These are phyloP conservation scores for Caenorhabditis angaria DNA, from an alignment of 2,888 invertebrate species.

Conservation along the genomic window DNA sequence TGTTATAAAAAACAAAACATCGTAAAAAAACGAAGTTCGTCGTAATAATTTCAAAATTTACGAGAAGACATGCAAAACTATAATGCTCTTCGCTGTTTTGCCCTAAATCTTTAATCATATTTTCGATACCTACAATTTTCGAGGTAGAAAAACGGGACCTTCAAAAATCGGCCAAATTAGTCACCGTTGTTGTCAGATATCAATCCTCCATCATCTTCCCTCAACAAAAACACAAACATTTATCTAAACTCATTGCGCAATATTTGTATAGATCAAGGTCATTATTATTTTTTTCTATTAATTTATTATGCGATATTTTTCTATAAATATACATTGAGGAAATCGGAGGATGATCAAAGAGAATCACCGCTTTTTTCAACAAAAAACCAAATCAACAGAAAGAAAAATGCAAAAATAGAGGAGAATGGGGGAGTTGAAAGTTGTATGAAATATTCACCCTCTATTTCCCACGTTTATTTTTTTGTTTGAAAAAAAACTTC, in stretches of 20 bases:
- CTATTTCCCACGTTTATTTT: background rate
- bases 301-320: constrained; percentile 1
- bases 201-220: background rate
- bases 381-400: too few species aligned
- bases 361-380: too few species aligned
- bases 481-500: background rate
- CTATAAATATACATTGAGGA: constrained; percentile 1
- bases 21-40: too few species aligned
- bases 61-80: too few species aligned
- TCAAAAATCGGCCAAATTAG: background rate
- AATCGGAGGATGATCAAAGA: background rate
- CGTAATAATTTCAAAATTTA: too few species aligned
- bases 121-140: too few species aligned
- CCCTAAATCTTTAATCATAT: too few species aligned
- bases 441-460: background rate
- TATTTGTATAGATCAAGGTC: constrained; percentile 2
- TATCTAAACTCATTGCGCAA: constrained; percentile 1
- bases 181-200: background rate
- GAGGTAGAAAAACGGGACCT: too few species aligned
- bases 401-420: background rate
- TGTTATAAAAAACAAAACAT: too few species aligned
- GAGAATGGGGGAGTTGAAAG: background rate
- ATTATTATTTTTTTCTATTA: constrained; percentile 1
- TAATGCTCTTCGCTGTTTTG: too few species aligned
- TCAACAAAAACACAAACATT: background rate